Evolutionary conservation across 2,797 vertebrate species (phyloP).

Genomic region (Cuniculus paca): DNA sequence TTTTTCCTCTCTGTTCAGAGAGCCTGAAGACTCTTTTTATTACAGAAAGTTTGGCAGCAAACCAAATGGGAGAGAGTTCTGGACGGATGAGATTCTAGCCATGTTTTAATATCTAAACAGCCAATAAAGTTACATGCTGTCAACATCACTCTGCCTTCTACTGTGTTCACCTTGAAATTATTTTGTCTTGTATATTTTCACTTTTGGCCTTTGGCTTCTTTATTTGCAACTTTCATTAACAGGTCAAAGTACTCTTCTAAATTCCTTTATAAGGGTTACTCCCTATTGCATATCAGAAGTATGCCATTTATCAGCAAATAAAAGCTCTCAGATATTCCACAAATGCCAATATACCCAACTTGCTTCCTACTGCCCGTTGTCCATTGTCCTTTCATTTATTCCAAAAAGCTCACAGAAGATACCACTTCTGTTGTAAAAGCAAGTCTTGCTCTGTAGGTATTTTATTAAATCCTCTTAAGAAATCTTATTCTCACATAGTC

Average conservation of each 20-base stretch:
- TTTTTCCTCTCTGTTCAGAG: neutral
- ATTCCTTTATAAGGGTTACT: neutral
- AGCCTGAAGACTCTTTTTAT: conserved; percentile 65
- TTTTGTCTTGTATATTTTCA: neutral
- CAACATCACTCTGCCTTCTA: neutral
- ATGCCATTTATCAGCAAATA: neutral
- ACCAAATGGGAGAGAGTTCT: conserved; percentile 42
- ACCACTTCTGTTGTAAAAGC: neutral
- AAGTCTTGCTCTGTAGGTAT: neutral
- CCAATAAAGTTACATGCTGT: neutral
- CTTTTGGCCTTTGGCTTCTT: neutral
- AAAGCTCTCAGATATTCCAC: neutral
- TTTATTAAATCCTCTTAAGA: neutral
- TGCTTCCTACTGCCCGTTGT: neutral
- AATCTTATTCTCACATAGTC: neutral
- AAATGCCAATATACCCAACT: neutral
- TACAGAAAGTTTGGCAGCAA: conserved; percentile 66
- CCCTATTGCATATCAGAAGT: neutral
- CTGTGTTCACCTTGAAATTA: neutral
- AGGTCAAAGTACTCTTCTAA: neutral
- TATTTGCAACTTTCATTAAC: conserved; percentile 28
- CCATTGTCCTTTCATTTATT: neutral
- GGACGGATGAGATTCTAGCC: neutral
- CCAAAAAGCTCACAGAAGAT: neutral
- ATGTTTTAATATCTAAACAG: neutral